Conservation (phyloP, 2,797 vertebrate genomes). For the Parambassis ranga region DNA sequence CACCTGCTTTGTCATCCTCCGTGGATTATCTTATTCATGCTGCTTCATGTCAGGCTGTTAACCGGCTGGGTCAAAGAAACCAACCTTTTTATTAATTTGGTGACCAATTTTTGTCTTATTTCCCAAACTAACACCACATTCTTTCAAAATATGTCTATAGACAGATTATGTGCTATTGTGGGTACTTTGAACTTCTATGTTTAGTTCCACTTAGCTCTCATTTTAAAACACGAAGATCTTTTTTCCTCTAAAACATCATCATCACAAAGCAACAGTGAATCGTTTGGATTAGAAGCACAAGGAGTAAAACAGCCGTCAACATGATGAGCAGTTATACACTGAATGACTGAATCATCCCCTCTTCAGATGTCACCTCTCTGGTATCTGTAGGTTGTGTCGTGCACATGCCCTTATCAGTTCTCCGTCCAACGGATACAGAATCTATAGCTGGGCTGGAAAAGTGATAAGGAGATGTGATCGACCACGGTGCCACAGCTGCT, state of each 20-base stretch:
- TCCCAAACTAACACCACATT: neutral
- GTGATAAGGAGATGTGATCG: conserved; percentile 95
- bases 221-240: neutral
- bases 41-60: conserved; percentile 21
- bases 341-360: conserved; percentile 11
- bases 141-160: neutral
- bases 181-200: neutral
- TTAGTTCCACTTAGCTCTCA: neutral
- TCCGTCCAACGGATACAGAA: conserved; percentile 95
- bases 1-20: conserved; percentile 1
- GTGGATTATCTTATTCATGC: conserved; percentile 21
- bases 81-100: neutral
- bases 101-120: neutral
- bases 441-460: conserved; percentile 98
- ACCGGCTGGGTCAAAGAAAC: neutral
- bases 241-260: neutral
- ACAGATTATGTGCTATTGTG: neutral
- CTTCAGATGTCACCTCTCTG: conserved; percentile 37
- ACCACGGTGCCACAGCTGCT: conserved; percentile 62
- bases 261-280: neutral
- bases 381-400: conserved; percentile 75
- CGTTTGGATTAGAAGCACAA: neutral
- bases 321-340: neutral
- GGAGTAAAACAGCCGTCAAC: neutral
- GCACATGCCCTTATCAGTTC: conserved; percentile 98